Evolutionary conservation across 2,113 vertebrate species (phyloP), one percentile per base, ranked within the genome.

Genomic region (Indicator maculatus): DNA sequence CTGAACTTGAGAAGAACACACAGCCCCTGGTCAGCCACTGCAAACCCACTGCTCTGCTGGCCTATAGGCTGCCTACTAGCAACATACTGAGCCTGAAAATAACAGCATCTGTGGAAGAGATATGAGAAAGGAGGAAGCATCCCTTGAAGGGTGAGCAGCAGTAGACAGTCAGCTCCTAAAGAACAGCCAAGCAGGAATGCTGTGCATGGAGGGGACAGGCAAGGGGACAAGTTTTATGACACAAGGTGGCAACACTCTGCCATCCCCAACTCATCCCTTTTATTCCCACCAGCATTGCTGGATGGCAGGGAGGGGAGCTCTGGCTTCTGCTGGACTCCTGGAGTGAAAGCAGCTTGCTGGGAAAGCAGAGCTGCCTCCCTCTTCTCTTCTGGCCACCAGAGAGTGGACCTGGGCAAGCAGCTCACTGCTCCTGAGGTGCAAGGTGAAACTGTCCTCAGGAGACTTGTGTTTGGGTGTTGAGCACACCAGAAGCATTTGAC

Each of bases 181-280:
- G 36, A n/a, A 66, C 23, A 28, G 5, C 4, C 0, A 1, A 52
- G 47, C 2, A 31, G 55, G 19, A 7, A 0, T 0, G 27, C 28
- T 47, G 60, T 8, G 66, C 50, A 13, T 1, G 6, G 44, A 59
- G n/a, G 31, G 55, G 50, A 16, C 14, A 9, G 30, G 28, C 1
- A 3, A 71, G 6, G 38, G 70, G 44, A 71, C 21, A 16, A 13
- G 44, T 10, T 30, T 41, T 26, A 12, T 33, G 38, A 3, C 14
- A 7, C 5, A 11, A 36, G 55, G 20, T 3, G 6, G 56, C 11
- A 45, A 31, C 33, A 2, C 65, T 26, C 12, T 12, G 23, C 38
- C 4, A 0, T 16, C n/a, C 58, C 28, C 52, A 36, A 14, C 50
- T 64, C 56, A 3, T 31, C 15, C 44, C 18, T 58, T 38, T 33